Base-by-base conservation (phyloP, 64 coral and sea anemone genomes). In the Stylophora pistillata region DNA sequence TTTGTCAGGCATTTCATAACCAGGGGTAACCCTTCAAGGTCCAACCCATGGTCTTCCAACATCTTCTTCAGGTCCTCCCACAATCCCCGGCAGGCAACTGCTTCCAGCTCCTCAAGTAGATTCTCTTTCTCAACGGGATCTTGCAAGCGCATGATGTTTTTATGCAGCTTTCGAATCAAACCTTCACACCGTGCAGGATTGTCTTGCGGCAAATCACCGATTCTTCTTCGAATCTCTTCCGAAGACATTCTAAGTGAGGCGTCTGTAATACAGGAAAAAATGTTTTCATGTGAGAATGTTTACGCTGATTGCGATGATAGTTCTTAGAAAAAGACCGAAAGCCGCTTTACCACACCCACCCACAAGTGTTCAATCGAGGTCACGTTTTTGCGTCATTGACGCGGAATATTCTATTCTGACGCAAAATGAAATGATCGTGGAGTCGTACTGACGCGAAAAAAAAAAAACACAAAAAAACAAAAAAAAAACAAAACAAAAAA, bases 141-240 rank as follows among this genome's bases (percentile, higher is more conserved):
- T 16, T 74, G 7, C 12, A 91, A 15, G 13, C 62, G 6, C 21
- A 55, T 23, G 31, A 91, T 83, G 29, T 84, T 15, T 10, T n/a
- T 11, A 74, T 91, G 2, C 30, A 91, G 66, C 23, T 73, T 13
- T 84, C 89, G 78, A 84, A 91, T 91, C 5, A 59, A 30, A 13
- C 55, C 89, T 72, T 91, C 78, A 53, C 78, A 75, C 32, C 57
- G 9, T 18, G 26, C 13, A 26, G 88, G 78, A 20, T 90, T 55
- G 30, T 77, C 21, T 9, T 58, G 41, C 58, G 85, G 85, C 23
- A 61, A 30, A 28, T 53, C 37, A 25, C 3, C 23, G 25, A 87
- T 87, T 20, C 0, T 9, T 7, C 20, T 18, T 23, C 20, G 17
- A 21, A 64, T 64, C 20, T 64, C 20, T 6, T 64, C 61, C 17